phyloP scores from a whole-genome alignment of 2,888 invertebrate genomes.

The Xylota segnis region DNA sequence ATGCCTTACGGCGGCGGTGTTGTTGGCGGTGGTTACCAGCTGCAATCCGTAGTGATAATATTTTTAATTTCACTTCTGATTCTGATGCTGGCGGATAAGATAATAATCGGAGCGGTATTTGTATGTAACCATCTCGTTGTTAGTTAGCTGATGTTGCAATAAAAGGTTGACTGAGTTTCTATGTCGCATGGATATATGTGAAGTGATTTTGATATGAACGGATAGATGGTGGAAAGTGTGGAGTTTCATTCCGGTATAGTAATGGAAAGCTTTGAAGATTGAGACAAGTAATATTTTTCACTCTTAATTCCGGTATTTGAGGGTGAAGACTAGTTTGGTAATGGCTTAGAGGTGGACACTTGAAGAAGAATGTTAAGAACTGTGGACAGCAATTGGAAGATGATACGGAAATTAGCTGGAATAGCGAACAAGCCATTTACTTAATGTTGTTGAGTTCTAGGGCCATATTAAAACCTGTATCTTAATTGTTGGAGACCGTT shows the following conservation, averaged over 20 bases:
- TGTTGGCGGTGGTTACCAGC: not conserved
- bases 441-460: too few relatives aligned
- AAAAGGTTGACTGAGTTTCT: constrained; percentile 66
- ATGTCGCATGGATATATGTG: constrained; percentile 42
- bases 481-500: too few relatives aligned
- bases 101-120: constrained; percentile 29
- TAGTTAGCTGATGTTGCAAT: constrained; percentile 44
- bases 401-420: too few relatives aligned
- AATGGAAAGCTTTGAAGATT: not conserved
- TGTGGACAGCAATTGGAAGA: too few relatives aligned
- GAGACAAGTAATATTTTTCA: not conserved
- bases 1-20: constrained; percentile 45
- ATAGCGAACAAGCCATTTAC: too few relatives aligned
- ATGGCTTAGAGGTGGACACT: not conserved
- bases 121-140: constrained; percentile 5
- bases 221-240: constrained; percentile 16
- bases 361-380: not conserved
- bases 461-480: too few relatives aligned
- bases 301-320: not conserved
- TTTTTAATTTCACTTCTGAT: constrained; percentile 63
- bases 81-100: constrained; percentile 32
- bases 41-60: constrained; percentile 28
- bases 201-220: not conserved
- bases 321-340: not conserved
- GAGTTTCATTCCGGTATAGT: constrained; percentile 29